Base-by-base conservation (phyloP, 2,113 vertebrate genomes). In the Ondatra zibethicus region DNA sequence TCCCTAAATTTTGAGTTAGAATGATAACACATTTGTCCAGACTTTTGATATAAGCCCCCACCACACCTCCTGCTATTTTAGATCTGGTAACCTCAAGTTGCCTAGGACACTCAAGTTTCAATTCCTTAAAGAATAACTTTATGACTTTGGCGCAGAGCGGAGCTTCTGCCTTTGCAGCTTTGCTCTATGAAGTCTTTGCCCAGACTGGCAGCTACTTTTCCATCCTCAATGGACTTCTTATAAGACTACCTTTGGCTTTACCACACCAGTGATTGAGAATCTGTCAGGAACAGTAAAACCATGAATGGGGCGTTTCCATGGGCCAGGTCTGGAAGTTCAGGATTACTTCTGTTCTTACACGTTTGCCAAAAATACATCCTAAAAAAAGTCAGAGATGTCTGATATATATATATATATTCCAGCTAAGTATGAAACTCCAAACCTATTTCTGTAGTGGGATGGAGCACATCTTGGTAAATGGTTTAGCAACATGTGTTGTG, bases 351-450 rank as follows among this genome's bases (percentile, higher is more conserved):
- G 77, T 9, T 96, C 47, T 39, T 19, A 8, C 21, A n/a, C 27
- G 63, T 95, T 92, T 82, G 39, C 33, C 80, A 94, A 72, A 78
- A 88, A 91, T 47, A 55, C 70, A 77, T 68, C 77, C 39, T 73
- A 47, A 58, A n/a, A n/a, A n/a, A n/a, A 91, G 1, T 36, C 36
- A 72, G 6, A 4, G 21, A 63, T 85, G 39, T 77, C 33, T 78
- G 76, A 36, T 88, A n/a, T 29, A 76, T 47, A 58, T 27, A 78
- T 55, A 4, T 61, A 8, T 80, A 27, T 39, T 45, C 45, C 86
- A 73, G 29, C 55, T 86, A n/a, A 61, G 39, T 85, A 19, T 16
- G n/a, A 12, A 16, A 13, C 14, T 63, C 89, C 21, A 89, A 39
- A 19, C 4, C 58, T 93, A 80, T 94, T 92, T 92, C 63, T 89